Percentiles rank a stretch among this genome's conserved stretches.
Conservation (phyloP, 2,797 vertebrate genomes). For the Perdix hodgsoniae region DNA sequence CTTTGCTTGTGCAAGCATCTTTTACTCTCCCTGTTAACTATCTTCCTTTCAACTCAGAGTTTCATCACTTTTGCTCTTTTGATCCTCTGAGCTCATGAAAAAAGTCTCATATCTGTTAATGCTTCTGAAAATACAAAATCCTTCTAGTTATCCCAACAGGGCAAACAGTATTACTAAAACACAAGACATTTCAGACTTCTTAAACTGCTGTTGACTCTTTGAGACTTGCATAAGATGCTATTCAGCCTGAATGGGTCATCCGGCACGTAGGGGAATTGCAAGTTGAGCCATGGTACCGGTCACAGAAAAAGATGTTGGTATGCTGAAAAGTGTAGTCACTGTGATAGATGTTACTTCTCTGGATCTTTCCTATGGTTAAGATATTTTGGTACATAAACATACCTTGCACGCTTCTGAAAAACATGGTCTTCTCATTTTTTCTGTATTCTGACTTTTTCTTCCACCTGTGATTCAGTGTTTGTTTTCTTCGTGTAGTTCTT, state of each 20-base stretch:
- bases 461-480: background rate
- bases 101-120: background rate
- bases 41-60: background rate
- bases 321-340: background rate
- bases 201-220: background rate
- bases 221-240: background rate
- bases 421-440: background rate
- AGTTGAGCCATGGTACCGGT: background rate
- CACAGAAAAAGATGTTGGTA: background rate
- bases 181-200: background rate
- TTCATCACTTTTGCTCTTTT: background rate
- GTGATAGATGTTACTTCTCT: constrained; percentile 4
- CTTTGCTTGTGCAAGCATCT: accelerated
- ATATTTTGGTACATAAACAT: background rate
- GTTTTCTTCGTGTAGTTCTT: background rate
- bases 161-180: background rate
- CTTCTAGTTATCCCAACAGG: background rate
- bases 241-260: background rate
- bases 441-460: background rate
- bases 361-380: background rate
- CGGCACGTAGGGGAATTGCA: background rate
- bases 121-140: background rate
- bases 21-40: background rate
- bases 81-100: background rate
- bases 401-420: background rate